phyloP scores from a whole-genome alignment of 1,140 invertebrate species.

The Rhyacophila brunnea region DNA sequence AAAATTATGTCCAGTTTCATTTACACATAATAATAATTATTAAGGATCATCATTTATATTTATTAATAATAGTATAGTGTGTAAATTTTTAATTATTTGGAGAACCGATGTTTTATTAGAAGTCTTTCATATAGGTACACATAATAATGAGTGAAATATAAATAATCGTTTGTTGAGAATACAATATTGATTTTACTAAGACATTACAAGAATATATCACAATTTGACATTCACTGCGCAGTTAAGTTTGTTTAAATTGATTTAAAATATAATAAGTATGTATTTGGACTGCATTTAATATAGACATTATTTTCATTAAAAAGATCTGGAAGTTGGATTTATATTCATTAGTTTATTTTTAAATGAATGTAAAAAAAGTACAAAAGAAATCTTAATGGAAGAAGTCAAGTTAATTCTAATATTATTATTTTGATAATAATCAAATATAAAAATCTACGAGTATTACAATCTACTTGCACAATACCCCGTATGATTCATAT shows the following conservation, averaged over 20 bases:
- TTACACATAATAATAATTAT: no score
- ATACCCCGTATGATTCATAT: conserved; percentile 24
- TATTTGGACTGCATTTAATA: conserved; percentile 15
- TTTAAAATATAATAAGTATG: conserved; percentile 26
- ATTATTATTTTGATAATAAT: conserved; percentile 33
- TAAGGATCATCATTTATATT: no score
- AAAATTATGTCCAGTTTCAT: no score
- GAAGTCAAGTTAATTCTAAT: conserved; percentile 30
- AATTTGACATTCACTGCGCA: conserved; percentile 35
- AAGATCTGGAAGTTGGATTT: conserved; percentile 17
- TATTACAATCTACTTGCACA: conserved; percentile 29
- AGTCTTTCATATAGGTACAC: conserved; percentile 29
- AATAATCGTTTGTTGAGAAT: conserved; percentile 32
- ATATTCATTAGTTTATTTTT: conserved; percentile 19
- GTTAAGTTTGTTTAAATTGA: conserved; percentile 20
- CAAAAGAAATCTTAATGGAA: conserved; percentile 34
- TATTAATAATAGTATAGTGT: no score
- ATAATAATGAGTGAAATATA: conserved; percentile 31
- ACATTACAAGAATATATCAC: conserved; percentile 35
- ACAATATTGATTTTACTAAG: conserved; percentile 33
- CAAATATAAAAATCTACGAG: conserved; percentile 34
- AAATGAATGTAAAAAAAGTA: conserved; percentile 35
- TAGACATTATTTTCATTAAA: conserved; percentile 8
- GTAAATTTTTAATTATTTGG: no score
- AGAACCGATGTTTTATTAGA: conserved; percentile 10